Evolutionary conservation across 2,797 vertebrate species (phyloP), one percentile per base, ranked within the genome.

Genomic region (Arctocebus calabarensis): DNA sequence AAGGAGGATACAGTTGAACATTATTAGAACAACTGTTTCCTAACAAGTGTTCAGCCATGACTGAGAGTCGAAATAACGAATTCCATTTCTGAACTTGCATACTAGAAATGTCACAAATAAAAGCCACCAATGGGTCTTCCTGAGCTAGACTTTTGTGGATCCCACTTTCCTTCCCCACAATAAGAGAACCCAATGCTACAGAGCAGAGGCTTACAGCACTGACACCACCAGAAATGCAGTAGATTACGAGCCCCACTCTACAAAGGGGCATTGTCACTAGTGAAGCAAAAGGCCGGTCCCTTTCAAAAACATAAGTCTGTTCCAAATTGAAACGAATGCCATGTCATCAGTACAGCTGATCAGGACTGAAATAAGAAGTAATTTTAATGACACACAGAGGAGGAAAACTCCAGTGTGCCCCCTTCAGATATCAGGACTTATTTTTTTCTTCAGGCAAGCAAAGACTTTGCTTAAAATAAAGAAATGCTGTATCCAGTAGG

Each of bases 401-500:
- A 27, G 62, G 19, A 88, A 95, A 82, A 70, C 68, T 68, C 68
- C 68, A 52, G 61, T 32, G 55, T 32, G 16, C 25, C 27, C 45
- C 16, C 13, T 29, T 85, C 27, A 8, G 19, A 25, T 16, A 55
- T 29, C 27, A 70, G 55, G 59, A 32, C 19, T 37, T 45, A 45
- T 40, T 75, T 19, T 19, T 55, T 71, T n/a, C 55, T 64, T 74
- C 32, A 74, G 91, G 73, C 10, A 88, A 94, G 59, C 5, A 2
- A 71, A 92, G 66, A 79, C 82, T 78, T 89, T 22, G 32, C 37
- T 88, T 90, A 92, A 94, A 88, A 84, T 34, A 61, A 89, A 94
- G 37, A 90, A 90, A 94, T 25, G 3, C 22, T 75, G 14, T 40
- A 82, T 43, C 57, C 23, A 27, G n/a, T 70, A 59, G 0, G 0